Evolutionary conservation across 2,113 vertebrate genomes (phyloP).

Genomic region (Oreochromis spilurus): DNA sequence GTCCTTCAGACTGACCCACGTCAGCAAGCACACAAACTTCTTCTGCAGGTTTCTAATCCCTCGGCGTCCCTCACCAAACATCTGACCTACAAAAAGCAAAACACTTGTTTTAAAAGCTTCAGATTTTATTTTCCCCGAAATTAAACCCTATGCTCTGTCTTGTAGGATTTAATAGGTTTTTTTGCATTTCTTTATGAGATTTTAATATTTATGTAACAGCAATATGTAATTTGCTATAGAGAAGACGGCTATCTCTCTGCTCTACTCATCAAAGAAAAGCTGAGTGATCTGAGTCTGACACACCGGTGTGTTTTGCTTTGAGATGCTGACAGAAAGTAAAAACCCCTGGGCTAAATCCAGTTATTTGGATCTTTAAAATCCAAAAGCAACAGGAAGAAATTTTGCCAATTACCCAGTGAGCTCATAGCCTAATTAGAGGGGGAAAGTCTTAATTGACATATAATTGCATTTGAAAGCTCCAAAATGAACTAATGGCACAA

Average conservation of each 20-base stretch:
- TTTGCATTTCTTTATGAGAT: background rate
- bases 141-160: background rate
- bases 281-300: background rate
- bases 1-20: background rate
- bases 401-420: background rate
- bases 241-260: background rate
- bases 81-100: background rate
- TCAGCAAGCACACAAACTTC: background rate
- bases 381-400: background rate
- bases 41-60: background rate
- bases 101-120: background rate
- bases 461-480: background rate
- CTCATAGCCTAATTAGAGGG: background rate
- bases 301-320: background rate
- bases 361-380: background rate
- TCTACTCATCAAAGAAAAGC: background rate
- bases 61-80: background rate
- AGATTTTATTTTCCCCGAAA: background rate
- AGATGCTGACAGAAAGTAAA: background rate
- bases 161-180: background rate
- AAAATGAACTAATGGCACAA: background rate
- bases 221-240: background rate
- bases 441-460: background rate
- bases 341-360: background rate
- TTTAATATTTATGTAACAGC: background rate